Conservation (phyloP, 2,888 invertebrate species). For the Polylopha cassiicola region DNA sequence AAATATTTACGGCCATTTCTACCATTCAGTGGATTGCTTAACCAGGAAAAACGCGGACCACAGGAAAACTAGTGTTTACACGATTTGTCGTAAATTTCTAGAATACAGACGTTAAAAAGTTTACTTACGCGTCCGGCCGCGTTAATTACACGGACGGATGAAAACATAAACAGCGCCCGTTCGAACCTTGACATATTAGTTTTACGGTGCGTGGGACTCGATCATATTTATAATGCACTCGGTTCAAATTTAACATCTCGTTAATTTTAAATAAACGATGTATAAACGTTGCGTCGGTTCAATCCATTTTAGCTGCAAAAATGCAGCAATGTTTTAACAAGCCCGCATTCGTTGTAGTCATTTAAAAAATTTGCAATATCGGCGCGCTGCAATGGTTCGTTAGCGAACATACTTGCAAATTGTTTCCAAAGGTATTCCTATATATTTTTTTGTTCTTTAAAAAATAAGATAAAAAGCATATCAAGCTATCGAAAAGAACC, state of each 20-base stretch:
- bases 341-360: conserved; percentile 14
- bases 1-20: no score
- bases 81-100: conserved; percentile 15
- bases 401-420: conserved; percentile 10
- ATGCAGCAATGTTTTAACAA: conserved; percentile 9
- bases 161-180: conserved; percentile 47
- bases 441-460: no score
- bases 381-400: conserved; percentile 8
- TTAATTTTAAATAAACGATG: conserved; percentile 24
- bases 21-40: no score
- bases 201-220: conserved; percentile 48
- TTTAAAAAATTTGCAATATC: conserved; percentile 8
- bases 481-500: no score
- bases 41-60: conserved; percentile 16
- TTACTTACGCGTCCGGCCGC: conserved; percentile 37
- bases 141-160: conserved; percentile 46
- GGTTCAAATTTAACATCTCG: conserved; percentile 28
- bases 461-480: no score
- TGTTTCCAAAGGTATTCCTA: no score
- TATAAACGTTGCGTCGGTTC: conserved; percentile 7
- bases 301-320: conserved; percentile 13
- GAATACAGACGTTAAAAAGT: conserved; percentile 27
- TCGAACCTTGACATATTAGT: conserved; percentile 66
- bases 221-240: conserved; percentile 44
- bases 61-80: conserved; percentile 16